Percentiles rank a stretch among this genome's conserved stretches.
These are phyloP conservation scores for Boloria selene DNA, from an alignment of 2,888 invertebrate species.

Conservation along the genomic window DNA sequence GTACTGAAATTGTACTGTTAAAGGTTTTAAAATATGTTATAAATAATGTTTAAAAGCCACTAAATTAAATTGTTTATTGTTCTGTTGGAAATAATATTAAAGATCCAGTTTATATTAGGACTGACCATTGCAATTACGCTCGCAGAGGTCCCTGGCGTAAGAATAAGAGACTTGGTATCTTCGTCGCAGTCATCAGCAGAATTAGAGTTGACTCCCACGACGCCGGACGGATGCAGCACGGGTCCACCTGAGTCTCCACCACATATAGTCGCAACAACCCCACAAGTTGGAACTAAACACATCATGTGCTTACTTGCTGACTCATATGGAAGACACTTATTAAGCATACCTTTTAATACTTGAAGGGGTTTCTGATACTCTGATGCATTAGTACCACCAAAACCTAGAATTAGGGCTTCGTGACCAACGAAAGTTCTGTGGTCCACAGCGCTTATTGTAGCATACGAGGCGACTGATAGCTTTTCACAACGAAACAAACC, in stretches of 20 bases:
- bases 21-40: too few species aligned
- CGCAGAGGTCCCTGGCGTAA: neutral
- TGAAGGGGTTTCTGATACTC: conserved; percentile 2
- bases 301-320: neutral
- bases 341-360: conserved; percentile 20
- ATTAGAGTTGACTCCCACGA: conserved; percentile 11
- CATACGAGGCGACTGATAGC: conserved; percentile 14
- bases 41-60: too few species aligned
- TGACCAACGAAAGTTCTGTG: conserved; percentile 19
- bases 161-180: neutral
- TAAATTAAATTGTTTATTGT: neutral
- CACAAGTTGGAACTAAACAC: conserved; percentile 13
- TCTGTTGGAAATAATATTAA: conserved; percentile 7
- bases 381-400: conserved; percentile 1
- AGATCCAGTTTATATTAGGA: neutral
- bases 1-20: too few species aligned
- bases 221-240: conserved; percentile 4
- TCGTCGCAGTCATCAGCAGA: conserved; percentile 5
- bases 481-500: conserved; percentile 18
- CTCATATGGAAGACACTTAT: neutral
- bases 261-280: conserved; percentile 1
- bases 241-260: conserved; percentile 22
- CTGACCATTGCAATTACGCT: conserved; percentile 13
- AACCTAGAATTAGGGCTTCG: conserved; percentile 14
- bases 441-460: conserved; percentile 20